A percentile compares a stretch with the other conserved stretches of the same genome.
Conservation (phyloP, 2,113 vertebrate species). For the Tachysurus fulvidraco region DNA sequence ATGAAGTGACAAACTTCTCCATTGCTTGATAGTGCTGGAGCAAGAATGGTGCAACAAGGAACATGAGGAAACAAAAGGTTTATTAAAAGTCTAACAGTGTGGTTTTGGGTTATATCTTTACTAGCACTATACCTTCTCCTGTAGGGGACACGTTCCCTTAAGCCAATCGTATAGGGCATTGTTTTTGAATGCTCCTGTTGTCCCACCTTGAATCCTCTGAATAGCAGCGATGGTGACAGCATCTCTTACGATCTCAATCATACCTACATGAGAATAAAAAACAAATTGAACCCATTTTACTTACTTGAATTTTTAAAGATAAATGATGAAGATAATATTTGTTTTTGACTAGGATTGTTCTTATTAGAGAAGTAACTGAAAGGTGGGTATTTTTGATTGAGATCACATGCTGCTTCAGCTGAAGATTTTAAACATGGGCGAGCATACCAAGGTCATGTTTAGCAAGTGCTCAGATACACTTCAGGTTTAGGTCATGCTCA, state of each 20-base stretch:
- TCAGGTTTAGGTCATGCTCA: neutral
- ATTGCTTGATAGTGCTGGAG: conserved; percentile 69
- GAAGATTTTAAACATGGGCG: neutral
- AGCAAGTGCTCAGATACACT: neutral
- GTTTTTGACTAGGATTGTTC: neutral
- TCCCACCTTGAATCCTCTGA: conserved; percentile 70
- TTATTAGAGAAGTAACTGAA: neutral
- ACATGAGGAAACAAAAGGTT: neutral
- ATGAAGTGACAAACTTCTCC: conserved; percentile 77
- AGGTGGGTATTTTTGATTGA: too few relatives aligned
- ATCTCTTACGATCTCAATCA: conserved; percentile 78
- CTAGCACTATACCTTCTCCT: conserved; percentile 72
- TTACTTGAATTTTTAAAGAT: neutral
- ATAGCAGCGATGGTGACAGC: conserved; percentile 73
- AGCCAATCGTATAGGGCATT: conserved; percentile 78
- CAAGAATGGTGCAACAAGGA: neutral
- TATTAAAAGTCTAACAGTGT: neutral
- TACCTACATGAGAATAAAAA: conserved; percentile 61
- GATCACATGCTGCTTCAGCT: neutral
- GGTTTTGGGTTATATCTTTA: neutral
- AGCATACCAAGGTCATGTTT: neutral
- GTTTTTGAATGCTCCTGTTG: conserved; percentile 69
- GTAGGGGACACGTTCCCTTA: conserved; percentile 66
- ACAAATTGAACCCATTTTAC: neutral
- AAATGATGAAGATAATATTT: neutral